Percentiles rank a stretch among this genome's conserved stretches.
These are phyloP conservation scores for Rhincodon typus DNA, from an alignment of 2,797 vertebrate species.

Conservation along the genomic window DNA sequence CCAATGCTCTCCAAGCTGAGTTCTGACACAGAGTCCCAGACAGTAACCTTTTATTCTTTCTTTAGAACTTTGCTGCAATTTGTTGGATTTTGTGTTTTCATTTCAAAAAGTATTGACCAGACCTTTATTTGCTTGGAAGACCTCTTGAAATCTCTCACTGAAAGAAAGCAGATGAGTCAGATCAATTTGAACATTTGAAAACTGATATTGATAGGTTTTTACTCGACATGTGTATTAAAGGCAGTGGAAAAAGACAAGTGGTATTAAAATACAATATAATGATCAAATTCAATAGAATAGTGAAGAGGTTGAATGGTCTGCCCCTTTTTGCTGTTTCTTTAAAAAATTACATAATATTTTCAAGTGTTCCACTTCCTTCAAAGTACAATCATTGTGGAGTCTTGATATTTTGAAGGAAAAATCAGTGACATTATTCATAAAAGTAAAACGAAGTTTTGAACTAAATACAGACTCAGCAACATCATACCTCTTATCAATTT, in stretches of 20 bases:
- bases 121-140: neutral
- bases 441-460: neutral
- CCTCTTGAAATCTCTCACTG: neutral
- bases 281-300: neutral
- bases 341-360: neutral
- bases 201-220: neutral
- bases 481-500: neutral
- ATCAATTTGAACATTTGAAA: neutral
- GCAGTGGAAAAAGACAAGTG: no score
- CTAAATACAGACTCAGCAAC: neutral
- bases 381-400: neutral
- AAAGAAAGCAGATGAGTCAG: neutral
- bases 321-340: neutral
- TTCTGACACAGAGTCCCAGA: neutral
- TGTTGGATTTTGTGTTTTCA: neutral
- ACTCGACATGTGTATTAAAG: neutral
- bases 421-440: neutral
- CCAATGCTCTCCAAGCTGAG: neutral
- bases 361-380: neutral
- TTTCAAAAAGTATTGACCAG: neutral
- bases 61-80: neutral
- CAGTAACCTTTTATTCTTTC: neutral
- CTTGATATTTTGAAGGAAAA: neutral
- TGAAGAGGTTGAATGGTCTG: no score
- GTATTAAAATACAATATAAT: neutral